Evolutionary conservation across 2,888 invertebrate species (phyloP).

Genomic region (Cheilosia variabilis): DNA sequence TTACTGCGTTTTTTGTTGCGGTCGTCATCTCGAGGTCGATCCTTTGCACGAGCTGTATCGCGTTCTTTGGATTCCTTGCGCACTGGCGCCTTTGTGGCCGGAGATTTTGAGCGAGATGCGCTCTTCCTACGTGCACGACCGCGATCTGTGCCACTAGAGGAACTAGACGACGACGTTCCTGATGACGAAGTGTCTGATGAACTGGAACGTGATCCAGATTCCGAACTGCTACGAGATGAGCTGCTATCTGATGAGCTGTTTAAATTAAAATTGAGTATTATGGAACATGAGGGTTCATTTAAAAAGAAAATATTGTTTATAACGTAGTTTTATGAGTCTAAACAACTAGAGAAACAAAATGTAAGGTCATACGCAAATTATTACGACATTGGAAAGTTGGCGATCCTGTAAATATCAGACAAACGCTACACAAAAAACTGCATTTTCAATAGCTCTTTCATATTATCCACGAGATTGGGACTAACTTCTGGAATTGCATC

Average conservation of each 20-base stretch:
- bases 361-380: no score
- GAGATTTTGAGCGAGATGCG: constrained; percentile 66
- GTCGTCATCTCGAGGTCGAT: constrained; percentile 78
- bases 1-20: constrained; percentile 68
- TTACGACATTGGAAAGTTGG: no score
- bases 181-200: constrained; percentile 87
- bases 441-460: no score
- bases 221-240: constrained; percentile 89
- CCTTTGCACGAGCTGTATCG: constrained; percentile 77
- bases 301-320: neutral
- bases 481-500: no score
- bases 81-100: constrained; percentile 78
- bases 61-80: constrained; percentile 79
- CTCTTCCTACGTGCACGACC: constrained; percentile 87
- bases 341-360: no score
- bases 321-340: no score
- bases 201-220: constrained; percentile 90
- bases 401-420: no score
- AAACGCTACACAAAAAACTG: no score
- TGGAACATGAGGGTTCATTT: neutral
- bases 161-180: constrained; percentile 87
- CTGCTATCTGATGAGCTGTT: constrained; percentile 91
- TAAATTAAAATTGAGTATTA: constrained; percentile 22
- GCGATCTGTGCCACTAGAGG: constrained; percentile 87
- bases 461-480: no score